Evolutionary conservation across 2,888 invertebrate species (phyloP), one percentile per base, ranked within the genome.

Genomic region (Octonoba sinensis): DNA sequence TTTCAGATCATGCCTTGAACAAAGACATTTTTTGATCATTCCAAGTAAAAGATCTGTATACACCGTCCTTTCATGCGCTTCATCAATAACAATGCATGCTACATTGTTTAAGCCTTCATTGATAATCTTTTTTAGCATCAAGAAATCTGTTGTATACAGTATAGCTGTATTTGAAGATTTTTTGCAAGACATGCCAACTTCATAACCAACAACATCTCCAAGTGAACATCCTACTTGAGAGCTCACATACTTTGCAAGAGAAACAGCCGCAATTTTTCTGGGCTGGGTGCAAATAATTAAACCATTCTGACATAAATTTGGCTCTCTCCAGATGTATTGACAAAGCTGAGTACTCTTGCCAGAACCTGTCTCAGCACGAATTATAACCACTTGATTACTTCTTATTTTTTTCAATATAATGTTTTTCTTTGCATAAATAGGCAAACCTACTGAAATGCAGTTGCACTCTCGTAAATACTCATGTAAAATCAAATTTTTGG

Each of bases 311-410:
- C 82, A 84, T 54, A 86, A 78, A 22, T 86, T 86, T 3, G 87
- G 85, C 62, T 87, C 82, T 36, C 76, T 86, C 66, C 87, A 86
- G 1, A 89, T 73, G 71, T 88, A 89, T 77, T 89, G 89, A 1
- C 86, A 85, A 71, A 89, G 84, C 85, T 89, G 89, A 24, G 89
- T 88, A 77, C 88, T 89, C 75, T 89, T 89, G 1, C 89, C 89
- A 0, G 88, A 88, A 1, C 89, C 88, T 1, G 89, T 89, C 79
- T 89, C 88, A 8, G 88, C 89, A 15, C 87, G 85, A 0, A 89
- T 85, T 12, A 89, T 84, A 24, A 85, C 84, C 1, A 88, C 87
- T 69, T 87, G 87, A 65, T 88, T 86, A 3, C 86, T 66, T 16
- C 56, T 70, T 12, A 84, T 51, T 47, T 54, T 73, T 20, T 77